phyloP scores from a whole-genome alignment of 2,113 vertebrate species.

The Mesoclemmys tuberculata region DNA sequence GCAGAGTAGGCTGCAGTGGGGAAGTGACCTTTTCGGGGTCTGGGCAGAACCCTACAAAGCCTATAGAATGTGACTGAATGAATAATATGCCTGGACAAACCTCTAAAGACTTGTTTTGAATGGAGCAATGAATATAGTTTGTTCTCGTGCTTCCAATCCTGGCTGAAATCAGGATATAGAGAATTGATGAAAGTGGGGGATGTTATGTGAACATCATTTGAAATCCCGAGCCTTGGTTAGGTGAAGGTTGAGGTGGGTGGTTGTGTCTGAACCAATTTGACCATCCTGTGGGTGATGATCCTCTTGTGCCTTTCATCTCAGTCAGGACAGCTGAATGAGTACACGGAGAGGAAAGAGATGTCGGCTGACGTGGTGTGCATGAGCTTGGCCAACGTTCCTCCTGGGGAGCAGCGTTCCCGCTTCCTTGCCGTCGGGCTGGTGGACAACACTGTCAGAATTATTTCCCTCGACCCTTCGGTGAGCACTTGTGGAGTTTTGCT shows the following conservation, averaged over 20 bases:
- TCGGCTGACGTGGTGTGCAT: conserved; percentile 97
- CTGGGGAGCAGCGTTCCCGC: conserved; percentile 95
- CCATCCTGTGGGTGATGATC: not conserved
- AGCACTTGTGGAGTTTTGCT: conserved; percentile 24
- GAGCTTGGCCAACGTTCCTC: conserved; percentile 97
- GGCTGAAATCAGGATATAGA: not conserved
- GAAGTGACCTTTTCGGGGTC: not conserved
- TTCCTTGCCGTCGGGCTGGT: conserved; percentile 96
- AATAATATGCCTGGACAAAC: not conserved
- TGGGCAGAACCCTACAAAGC: not conserved
- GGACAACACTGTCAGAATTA: conserved; percentile 98
- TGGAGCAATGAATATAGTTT: not conserved
- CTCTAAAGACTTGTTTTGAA: not conserved
- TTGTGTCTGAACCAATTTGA: not conserved
- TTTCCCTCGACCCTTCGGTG: conserved; percentile 97
- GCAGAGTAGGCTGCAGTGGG: not conserved
- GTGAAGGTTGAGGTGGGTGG: not conserved
- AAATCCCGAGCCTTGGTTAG: accelerated
- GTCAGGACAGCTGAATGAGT: conserved; percentile 98
- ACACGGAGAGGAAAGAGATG: conserved; percentile 98
- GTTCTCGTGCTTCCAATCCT: not conserved
- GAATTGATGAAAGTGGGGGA: not conserved
- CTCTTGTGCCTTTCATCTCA: conserved; percentile 43
- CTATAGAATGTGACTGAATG: not conserved
- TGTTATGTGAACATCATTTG: not conserved